Conservation (phyloP, 2,797 vertebrate species). For the Austrolebias charrua region DNA sequence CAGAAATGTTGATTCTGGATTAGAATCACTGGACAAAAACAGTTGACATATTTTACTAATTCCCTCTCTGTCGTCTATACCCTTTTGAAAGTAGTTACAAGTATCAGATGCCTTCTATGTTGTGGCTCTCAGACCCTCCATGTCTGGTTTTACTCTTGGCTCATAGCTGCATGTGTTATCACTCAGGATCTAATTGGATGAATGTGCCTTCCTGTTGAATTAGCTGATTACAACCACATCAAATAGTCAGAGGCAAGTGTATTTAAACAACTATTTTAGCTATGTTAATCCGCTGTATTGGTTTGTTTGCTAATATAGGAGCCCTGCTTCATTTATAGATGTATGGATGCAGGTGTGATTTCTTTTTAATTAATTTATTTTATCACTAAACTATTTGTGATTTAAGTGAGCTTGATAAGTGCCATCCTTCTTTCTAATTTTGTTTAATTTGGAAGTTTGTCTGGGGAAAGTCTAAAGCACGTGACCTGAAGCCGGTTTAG, state of each 20-base stretch:
- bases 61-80: background rate
- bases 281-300: slow-evolving; percentile 5
- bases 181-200: slow-evolving; percentile 60
- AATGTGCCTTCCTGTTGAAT: slow-evolving; percentile 37
- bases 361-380: slow-evolving; percentile 30
- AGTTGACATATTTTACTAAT: slow-evolving; percentile 40
- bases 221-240: slow-evolving; percentile 15
- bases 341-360: slow-evolving; percentile 17
- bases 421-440: slow-evolving; percentile 14
- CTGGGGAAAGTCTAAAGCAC: background rate
- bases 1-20: slow-evolving; percentile 7
- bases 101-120: slow-evolving; percentile 41
- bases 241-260: background rate
- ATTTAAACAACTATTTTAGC: background rate
- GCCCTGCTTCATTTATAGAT: slow-evolving; percentile 5
- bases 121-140: slow-evolving; percentile 41
- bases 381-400: slow-evolving; percentile 55
- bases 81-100: slow-evolving; percentile 24
- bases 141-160: slow-evolving; percentile 62
- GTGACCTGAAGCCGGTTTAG: slow-evolving; percentile 6
- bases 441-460: slow-evolving; percentile 3
- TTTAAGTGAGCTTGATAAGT: slow-evolving; percentile 65
- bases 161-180: slow-evolving; percentile 60
- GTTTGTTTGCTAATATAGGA: slow-evolving; percentile 1
- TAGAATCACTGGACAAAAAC: slow-evolving; percentile 28